Percentiles rank a stretch among this genome's conserved stretches.
phyloP scores from a whole-genome alignment of 2,797 vertebrate genomes.

The Pangasius macronema region DNA sequence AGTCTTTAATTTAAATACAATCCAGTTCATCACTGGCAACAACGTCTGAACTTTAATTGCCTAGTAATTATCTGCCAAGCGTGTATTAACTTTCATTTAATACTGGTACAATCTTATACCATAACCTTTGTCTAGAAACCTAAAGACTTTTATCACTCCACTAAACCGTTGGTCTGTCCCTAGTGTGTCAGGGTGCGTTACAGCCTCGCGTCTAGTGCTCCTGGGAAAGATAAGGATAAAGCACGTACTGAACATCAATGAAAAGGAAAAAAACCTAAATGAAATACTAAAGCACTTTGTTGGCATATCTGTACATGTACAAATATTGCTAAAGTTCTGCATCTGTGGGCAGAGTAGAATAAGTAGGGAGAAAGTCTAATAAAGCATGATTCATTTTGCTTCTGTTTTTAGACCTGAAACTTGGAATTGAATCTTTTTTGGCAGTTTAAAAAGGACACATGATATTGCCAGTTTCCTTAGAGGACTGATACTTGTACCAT shows the following conservation, averaged over 20 bases:
- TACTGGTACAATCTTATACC: no score
- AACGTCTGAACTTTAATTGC: neutral
- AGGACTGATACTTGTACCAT: neutral
- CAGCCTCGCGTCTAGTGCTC: neutral
- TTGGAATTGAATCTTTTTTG: neutral
- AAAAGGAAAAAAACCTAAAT: no score
- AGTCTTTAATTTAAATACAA: conserved; percentile 3
- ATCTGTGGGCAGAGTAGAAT: neutral
- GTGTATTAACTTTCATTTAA: neutral
- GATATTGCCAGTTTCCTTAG: neutral
- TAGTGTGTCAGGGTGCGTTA: neutral
- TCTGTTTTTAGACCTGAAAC: conserved; percentile 4
- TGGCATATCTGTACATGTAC: neutral
- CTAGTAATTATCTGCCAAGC: neutral
- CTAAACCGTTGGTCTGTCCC: no score
- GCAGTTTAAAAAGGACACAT: neutral
- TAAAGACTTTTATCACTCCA: no score
- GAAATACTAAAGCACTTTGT: neutral
- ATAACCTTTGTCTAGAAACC: no score
- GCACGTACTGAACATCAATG: neutral
- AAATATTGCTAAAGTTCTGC: neutral
- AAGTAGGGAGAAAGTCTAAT: neutral
- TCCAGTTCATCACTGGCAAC: neutral
- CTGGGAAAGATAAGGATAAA: neutral
- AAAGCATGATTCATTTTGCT: neutral